These are phyloP conservation scores for Drosophila setosimentum DNA, from an alignment of 2,888 invertebrate species.

Conservation along the genomic window DNA sequence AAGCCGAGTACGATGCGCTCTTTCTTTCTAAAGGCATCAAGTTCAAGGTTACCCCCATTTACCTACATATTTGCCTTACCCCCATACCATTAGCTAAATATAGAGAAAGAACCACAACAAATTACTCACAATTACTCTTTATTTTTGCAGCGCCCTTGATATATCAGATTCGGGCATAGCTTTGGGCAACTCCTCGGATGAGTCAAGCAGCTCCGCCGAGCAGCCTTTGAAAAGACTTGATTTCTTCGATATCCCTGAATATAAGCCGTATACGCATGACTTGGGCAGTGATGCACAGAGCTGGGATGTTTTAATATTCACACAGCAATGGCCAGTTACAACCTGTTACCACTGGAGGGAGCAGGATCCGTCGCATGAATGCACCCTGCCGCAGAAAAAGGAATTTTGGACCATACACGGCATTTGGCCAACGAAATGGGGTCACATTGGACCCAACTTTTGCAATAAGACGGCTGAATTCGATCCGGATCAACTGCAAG, in stretches of 20 bases:
- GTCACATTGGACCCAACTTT: conserved; percentile 89
- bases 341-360: conserved; percentile 90
- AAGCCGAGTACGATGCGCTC: conserved; percentile 21
- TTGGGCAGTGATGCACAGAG: conserved; percentile 74
- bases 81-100: background rate
- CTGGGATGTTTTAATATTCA: conserved; percentile 92
- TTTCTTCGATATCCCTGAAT: conserved; percentile 51
- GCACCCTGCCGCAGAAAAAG: conserved; percentile 87
- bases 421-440: conserved; percentile 91
- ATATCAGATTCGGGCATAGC: conserved; percentile 46
- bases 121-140: conserved; percentile 31
- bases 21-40: conserved; percentile 43
- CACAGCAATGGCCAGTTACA: conserved; percentile 92
- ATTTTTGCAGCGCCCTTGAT: conserved; percentile 37
- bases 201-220: conserved; percentile 63
- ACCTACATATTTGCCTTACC: background rate
- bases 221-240: conserved; percentile 50
- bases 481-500: conserved; percentile 87
- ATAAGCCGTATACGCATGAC: conserved; percentile 32
- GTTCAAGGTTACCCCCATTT: conserved; percentile 68
- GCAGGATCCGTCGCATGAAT: conserved; percentile 87
- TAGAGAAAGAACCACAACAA: conserved; percentile 10
- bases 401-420: conserved; percentile 93
- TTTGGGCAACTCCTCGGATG: conserved; percentile 50
- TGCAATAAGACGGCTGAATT: conserved; percentile 90